These are phyloP conservation scores for Tinamus guttatus DNA, from an alignment of 2,113 vertebrate genomes.

Conservation along the genomic window DNA sequence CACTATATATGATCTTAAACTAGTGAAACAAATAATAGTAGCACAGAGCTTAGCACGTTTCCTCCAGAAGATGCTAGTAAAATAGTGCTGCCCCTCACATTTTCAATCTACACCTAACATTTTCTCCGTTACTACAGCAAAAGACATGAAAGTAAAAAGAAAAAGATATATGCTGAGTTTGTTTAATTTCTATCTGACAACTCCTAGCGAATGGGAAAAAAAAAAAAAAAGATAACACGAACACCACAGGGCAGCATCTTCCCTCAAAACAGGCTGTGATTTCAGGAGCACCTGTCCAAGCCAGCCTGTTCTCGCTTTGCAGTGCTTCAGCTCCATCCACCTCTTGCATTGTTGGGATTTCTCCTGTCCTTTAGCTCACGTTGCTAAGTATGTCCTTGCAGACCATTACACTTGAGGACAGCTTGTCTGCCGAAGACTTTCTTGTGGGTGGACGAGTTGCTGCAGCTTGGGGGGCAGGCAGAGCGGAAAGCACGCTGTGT, in stretches of 20 bases:
- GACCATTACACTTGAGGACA: not conserved
- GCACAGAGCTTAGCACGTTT: not conserved
- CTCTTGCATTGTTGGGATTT: not conserved
- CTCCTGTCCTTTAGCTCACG: not conserved
- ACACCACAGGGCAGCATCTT: not conserved
- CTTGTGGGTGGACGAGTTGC: not conserved
- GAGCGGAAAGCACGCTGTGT: not conserved
- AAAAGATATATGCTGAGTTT: not conserved
- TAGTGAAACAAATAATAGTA: not conserved
- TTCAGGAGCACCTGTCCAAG: not conserved
- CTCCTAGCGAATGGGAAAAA: not conserved
- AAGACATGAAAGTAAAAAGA: not conserved
- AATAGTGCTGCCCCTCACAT: not conserved
- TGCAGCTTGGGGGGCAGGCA: not conserved
- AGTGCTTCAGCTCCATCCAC: not conserved
- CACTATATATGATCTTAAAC: not conserved
- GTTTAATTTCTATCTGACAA: not conserved
- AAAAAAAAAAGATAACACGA: not conserved
- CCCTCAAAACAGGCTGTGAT: not conserved
- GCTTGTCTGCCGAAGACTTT: not conserved
- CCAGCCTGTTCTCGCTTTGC: not conserved
- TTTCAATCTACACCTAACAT: not conserved
- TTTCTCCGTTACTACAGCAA: not conserved
- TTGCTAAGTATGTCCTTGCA: not conserved
- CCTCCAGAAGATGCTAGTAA: constrained; percentile 5